These are phyloP conservation scores for Thunnus maccoyii DNA, from an alignment of 2,113 vertebrate species.

Conservation along the genomic window DNA sequence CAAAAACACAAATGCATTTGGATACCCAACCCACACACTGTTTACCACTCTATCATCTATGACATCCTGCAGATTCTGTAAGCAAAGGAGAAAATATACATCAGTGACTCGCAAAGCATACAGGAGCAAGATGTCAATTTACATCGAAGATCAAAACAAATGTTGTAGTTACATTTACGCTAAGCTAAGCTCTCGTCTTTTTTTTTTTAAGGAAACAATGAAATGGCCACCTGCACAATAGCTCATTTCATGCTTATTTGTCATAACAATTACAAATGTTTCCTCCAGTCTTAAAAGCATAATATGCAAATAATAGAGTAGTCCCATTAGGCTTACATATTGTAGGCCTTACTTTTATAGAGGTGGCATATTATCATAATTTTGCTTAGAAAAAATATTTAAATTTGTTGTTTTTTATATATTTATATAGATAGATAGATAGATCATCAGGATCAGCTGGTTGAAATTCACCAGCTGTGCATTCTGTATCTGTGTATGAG, in stretches of 20 bases:
- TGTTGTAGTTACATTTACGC: not conserved
- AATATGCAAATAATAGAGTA: slow-evolving; percentile 9
- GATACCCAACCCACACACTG: not conserved
- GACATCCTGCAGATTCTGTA: too few species aligned
- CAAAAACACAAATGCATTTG: not conserved
- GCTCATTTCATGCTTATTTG: slow-evolving; percentile 38
- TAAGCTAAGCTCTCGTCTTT: not conserved
- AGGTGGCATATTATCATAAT: not conserved
- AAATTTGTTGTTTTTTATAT: not conserved
- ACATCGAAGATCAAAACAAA: accelerated
- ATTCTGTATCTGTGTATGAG: not conserved
- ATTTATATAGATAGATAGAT: too few species aligned
- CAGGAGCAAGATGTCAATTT: not conserved
- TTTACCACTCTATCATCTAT: not conserved
- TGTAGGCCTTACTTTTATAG: not conserved
- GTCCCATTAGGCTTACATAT: not conserved
- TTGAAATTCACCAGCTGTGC: too few species aligned
- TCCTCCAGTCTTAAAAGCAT: not conserved
- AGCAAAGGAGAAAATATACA: not conserved
- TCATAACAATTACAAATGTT: slow-evolving; percentile 14
- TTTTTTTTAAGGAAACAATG: slow-evolving; percentile 1
- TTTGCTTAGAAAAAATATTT: not conserved
- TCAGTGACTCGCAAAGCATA: not conserved
- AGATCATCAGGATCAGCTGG: too few species aligned
- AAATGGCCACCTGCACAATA: slow-evolving; percentile 11